Percentiles rank a stretch among this genome's conserved stretches.
These are phyloP conservation scores for Zosterops lateralis DNA, from an alignment of 2,113 vertebrate species.

Conservation along the genomic window DNA sequence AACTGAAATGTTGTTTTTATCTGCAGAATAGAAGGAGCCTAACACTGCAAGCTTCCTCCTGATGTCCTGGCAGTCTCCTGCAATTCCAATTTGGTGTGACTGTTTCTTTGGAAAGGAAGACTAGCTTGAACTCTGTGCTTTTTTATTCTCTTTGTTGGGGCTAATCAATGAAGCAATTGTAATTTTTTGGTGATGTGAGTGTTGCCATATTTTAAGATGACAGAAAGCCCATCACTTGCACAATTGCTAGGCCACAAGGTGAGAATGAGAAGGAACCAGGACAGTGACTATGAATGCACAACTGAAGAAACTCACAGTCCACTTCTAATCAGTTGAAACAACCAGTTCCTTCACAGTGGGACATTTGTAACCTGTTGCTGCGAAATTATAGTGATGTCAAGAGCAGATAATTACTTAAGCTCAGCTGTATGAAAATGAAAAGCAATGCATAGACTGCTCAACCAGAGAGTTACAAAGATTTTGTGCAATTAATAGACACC, in stretches of 20 bases:
- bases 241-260: neutral
- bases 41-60: neutral
- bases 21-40: neutral
- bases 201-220: neutral
- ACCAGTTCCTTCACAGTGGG: neutral
- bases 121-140: neutral
- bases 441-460: neutral
- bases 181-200: neutral
- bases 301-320: neutral
- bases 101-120: constrained; percentile 37
- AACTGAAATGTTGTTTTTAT: constrained; percentile 42
- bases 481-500: neutral
- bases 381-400: neutral
- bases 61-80: constrained; percentile 17
- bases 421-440: neutral
- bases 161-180: constrained; percentile 37
- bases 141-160: neutral
- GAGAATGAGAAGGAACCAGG: neutral
- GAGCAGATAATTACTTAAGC: neutral
- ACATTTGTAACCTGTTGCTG: neutral
- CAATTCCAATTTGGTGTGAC: constrained; percentile 39
- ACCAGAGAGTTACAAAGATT: neutral
- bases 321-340: neutral
- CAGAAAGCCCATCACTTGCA: neutral
- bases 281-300: neutral